These are phyloP conservation scores for Lagopus muta DNA, from an alignment of 2,113 vertebrate species.

Conservation along the genomic window DNA sequence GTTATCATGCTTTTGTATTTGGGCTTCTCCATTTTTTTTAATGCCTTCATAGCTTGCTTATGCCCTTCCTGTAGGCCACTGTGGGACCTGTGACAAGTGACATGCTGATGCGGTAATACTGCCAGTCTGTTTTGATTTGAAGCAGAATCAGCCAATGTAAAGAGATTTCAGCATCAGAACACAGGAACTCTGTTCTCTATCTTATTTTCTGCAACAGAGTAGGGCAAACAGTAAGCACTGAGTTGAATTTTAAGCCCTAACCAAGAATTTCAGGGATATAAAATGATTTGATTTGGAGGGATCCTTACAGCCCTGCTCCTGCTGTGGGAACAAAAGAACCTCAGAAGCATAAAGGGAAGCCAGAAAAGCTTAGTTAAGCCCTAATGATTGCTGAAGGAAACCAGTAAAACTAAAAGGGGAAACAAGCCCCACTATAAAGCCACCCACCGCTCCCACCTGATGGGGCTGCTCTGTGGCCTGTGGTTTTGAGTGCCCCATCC, in stretches of 20 bases:
- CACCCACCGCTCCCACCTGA: not conserved
- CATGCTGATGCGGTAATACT: not conserved
- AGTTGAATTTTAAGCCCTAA: not conserved
- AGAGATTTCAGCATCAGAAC: not conserved
- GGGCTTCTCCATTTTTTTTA: not conserved
- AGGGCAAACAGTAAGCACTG: not conserved
- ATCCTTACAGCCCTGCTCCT: not conserved
- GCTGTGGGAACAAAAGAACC: constrained; percentile 18
- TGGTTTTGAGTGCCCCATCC: constrained; percentile 31
- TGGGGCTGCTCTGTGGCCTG: constrained; percentile 36
- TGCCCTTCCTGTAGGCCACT: not conserved
- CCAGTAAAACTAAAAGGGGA: constrained; percentile 64
- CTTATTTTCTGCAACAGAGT: not conserved
- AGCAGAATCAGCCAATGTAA: not conserved
- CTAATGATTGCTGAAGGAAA: constrained; percentile 60
- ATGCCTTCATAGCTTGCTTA: not conserved
- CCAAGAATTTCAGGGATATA: not conserved
- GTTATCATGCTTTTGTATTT: not conserved
- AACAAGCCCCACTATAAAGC: constrained; percentile 30
- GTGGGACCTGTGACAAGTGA: not conserved
- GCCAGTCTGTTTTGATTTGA: not conserved
- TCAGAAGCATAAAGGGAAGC: constrained; percentile 32
- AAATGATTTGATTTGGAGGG: not conserved
- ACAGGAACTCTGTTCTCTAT: not conserved
- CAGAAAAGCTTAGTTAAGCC: constrained; percentile 61